phyloP scores from a whole-genome alignment of 2,113 vertebrate species.

The Ancistrus triradiatus region DNA sequence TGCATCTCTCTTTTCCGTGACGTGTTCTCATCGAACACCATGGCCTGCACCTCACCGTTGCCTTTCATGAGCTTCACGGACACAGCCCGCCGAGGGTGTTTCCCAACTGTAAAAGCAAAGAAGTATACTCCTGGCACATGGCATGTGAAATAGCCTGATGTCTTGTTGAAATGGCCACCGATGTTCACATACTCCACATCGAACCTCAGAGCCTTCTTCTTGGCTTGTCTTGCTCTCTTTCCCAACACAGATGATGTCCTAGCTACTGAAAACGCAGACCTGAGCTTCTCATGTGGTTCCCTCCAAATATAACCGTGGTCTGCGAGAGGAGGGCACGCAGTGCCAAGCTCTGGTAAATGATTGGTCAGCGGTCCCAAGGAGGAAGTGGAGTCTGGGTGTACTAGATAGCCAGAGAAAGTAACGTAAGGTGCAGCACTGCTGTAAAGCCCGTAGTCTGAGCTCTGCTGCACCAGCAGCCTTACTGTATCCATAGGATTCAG shows the following conservation, averaged over 20 bases:
- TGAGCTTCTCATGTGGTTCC: conserved; percentile 42
- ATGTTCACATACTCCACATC: conserved; percentile 76
- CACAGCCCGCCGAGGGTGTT: conserved; percentile 68
- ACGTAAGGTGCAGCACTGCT: conserved; percentile 71
- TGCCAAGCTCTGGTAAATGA: conserved; percentile 47
- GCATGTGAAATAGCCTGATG: conserved; percentile 69
- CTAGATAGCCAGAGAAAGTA: conserved; percentile 72
- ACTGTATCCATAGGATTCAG: conserved; percentile 68
- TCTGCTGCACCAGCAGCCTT: conserved; percentile 66
- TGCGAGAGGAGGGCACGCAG: conserved; percentile 52
- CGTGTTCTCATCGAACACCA: conserved; percentile 74
- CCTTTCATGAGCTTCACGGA: conserved; percentile 76
- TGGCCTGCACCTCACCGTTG: conserved; percentile 67
- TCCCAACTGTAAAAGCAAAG: conserved; percentile 74
- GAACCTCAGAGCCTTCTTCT: conserved; percentile 64
- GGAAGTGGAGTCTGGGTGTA: conserved; percentile 59
- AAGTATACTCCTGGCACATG: conserved; percentile 65
- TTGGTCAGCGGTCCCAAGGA: conserved; percentile 54
- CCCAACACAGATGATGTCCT: conserved; percentile 64
- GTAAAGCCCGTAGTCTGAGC: conserved; percentile 67
- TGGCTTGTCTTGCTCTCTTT: conserved; percentile 45
- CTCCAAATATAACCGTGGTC: conserved; percentile 29
- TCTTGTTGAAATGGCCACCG: conserved; percentile 69
- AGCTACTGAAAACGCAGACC: conserved; percentile 73
- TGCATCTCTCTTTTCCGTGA: conserved; percentile 72